These are phyloP conservation scores for Dusona sp. DNA, from an alignment of 2,888 invertebrate species.

Conservation along the genomic window DNA sequence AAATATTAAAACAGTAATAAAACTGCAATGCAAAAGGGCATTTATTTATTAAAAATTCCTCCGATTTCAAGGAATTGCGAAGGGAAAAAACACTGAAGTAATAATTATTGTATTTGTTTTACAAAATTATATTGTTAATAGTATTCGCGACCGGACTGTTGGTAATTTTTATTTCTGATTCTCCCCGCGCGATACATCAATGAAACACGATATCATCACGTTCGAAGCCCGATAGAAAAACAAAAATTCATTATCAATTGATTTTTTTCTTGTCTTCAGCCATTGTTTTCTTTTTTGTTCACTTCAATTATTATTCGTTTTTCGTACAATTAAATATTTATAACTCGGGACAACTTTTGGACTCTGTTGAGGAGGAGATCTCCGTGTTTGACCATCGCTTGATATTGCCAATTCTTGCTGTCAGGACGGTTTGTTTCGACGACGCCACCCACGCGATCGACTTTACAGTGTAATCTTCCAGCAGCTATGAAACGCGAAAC, in stretches of 20 bases:
- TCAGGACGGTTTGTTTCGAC: conserved; percentile 98
- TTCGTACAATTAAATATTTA: conserved; percentile 92
- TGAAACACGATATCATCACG: conserved; percentile 52
- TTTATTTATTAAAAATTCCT: conserved; percentile 12
- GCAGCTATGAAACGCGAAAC: conserved; percentile 97
- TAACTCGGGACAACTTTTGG: conserved; percentile 99
- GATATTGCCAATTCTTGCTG: conserved; percentile 96
- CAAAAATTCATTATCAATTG: conserved; percentile 7
- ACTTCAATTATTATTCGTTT: conserved; percentile 58
- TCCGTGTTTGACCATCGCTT: conserved; percentile 99
- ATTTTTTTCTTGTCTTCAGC: conserved; percentile 17
- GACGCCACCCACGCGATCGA: conserved; percentile 97
- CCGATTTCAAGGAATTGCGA: background rate
- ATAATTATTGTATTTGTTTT: conserved; percentile 71
- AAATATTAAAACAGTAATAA: background rate
- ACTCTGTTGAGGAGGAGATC: conserved; percentile 98
- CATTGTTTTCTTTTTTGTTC: conserved; percentile 18
- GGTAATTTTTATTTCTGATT: conserved; percentile 26
- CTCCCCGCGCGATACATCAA: conserved; percentile 40
- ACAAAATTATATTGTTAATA: conserved; percentile 69
- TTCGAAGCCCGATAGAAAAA: conserved; percentile 4
- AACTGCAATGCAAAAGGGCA: conserved; percentile 7
- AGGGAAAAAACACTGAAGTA: conserved; percentile 40
- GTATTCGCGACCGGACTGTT: conserved; percentile 39
- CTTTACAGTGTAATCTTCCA: conserved; percentile 98